Conservation (phyloP, 2,113 vertebrate species). For the Acinonyx jubatus region DNA sequence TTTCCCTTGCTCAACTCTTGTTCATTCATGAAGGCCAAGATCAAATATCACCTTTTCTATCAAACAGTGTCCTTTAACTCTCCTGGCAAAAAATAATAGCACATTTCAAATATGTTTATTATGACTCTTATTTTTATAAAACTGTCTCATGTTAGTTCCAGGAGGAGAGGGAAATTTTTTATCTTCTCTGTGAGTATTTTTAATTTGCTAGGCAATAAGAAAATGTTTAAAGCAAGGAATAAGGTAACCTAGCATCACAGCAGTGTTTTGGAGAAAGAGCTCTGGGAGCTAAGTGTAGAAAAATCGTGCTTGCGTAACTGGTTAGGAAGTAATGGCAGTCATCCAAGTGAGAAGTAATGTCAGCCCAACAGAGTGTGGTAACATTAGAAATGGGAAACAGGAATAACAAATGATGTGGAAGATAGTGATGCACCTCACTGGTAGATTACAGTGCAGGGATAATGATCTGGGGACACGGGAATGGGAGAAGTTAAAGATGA, state of each 20-base stretch:
- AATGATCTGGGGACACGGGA: background rate
- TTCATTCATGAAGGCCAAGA: background rate
- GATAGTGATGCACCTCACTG: background rate
- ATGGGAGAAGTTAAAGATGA: background rate
- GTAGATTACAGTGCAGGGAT: background rate
- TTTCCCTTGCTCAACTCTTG: background rate
- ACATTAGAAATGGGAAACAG: background rate
- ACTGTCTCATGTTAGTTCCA: background rate
- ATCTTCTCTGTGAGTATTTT: background rate
- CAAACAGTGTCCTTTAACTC: background rate
- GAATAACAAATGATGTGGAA: background rate
- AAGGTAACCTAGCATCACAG: background rate
- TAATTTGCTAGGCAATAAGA: background rate
- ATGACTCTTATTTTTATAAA: background rate
- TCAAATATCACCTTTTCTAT: background rate
- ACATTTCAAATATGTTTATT: background rate
- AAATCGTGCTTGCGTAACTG: background rate
- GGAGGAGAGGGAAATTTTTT: background rate
- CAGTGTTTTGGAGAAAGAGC: background rate
- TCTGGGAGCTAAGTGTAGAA: background rate
- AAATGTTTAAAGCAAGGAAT: background rate
- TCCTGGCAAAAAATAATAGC: background rate
- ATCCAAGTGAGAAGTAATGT: background rate
- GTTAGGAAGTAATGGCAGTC: background rate
- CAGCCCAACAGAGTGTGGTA: background rate